These are phyloP conservation scores for Salminus brasiliensis DNA, from an alignment of 2,113 vertebrate species.

Conservation along the genomic window DNA sequence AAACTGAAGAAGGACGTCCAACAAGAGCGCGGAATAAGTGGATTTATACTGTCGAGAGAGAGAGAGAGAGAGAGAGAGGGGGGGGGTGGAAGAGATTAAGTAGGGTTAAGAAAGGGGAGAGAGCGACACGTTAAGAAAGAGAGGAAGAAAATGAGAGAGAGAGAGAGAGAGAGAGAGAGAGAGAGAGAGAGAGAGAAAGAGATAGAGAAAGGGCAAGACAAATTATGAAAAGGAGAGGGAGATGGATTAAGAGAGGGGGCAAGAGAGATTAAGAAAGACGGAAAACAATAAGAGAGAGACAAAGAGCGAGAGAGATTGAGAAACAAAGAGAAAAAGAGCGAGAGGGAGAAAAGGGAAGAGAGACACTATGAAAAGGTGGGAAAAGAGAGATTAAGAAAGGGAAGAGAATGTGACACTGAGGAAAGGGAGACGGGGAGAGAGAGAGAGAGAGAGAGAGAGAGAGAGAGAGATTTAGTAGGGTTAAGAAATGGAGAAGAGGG, in stretches of 20 bases:
- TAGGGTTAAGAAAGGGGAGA: not conserved
- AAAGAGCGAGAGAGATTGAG: not conserved
- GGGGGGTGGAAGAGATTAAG: too few species aligned
- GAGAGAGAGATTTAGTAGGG: too few species aligned
- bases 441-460: not conserved
- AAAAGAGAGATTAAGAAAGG: too few species aligned
- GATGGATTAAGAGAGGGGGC: too few species aligned
- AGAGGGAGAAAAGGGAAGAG: not conserved
- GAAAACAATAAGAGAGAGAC: not conserved
- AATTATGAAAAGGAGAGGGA: not conserved
- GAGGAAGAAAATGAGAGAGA: not conserved
- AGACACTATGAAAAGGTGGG: too few species aligned
- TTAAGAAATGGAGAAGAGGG: too few species aligned
- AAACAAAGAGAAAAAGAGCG: not conserved
- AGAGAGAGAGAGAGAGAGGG: not conserved
- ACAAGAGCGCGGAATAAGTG: slow-evolving; percentile 32
- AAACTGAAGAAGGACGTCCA: slow-evolving; percentile 14
- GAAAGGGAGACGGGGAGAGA: not conserved
- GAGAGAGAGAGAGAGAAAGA: too few species aligned
- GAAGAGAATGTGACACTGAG: too few species aligned
- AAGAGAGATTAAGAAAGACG: not conserved
- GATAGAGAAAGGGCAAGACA: not conserved
- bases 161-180: not conserved
- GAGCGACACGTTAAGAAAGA: not conserved
- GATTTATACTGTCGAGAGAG: slow-evolving; percentile 31